phyloP scores from a whole-genome alignment of 2,888 invertebrate species.

The Monochamus alternatus region DNA sequence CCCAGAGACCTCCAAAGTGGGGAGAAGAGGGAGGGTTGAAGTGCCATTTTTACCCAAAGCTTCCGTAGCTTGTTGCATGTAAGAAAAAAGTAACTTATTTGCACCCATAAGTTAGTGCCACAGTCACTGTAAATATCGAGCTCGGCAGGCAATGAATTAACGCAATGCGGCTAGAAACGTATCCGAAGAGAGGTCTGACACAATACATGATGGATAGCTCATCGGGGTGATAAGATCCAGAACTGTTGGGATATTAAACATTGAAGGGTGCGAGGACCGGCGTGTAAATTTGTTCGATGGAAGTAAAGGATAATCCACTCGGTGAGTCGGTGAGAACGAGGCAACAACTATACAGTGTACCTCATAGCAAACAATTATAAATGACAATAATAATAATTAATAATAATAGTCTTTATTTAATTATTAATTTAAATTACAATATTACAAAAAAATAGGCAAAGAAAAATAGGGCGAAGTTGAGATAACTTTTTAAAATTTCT shows the following conservation, averaged over 20 bases:
- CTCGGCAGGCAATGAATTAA: not conserved
- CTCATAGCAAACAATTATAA: too few species aligned
- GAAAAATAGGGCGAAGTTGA: too few species aligned
- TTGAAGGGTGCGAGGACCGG: too few species aligned
- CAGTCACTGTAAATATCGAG: not conserved
- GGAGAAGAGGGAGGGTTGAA: not conserved
- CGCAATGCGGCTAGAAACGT: not conserved
- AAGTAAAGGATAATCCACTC: too few species aligned
- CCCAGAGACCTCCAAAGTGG: not conserved
- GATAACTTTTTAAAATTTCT: too few species aligned
- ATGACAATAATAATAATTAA: too few species aligned
- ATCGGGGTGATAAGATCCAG: not conserved
- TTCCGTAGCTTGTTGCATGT: not conserved
- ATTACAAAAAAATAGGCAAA: too few species aligned
- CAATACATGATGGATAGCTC: conserved; percentile 26
- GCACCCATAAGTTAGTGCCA: not conserved
- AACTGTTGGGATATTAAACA: not conserved
- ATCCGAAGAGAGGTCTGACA: not conserved
- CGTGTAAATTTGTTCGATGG: too few species aligned
- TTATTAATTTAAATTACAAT: too few species aligned
- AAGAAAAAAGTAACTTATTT: not conserved
- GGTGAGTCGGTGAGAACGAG: too few species aligned
- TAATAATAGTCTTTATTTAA: too few species aligned
- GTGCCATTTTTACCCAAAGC: not conserved
- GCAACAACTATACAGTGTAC: too few species aligned